Percentiles rank a stretch among this genome's conserved stretches.
Evolutionary conservation across 2,797 vertebrate genomes (phyloP).

Genomic region (Telmatherina bonti): DNA sequence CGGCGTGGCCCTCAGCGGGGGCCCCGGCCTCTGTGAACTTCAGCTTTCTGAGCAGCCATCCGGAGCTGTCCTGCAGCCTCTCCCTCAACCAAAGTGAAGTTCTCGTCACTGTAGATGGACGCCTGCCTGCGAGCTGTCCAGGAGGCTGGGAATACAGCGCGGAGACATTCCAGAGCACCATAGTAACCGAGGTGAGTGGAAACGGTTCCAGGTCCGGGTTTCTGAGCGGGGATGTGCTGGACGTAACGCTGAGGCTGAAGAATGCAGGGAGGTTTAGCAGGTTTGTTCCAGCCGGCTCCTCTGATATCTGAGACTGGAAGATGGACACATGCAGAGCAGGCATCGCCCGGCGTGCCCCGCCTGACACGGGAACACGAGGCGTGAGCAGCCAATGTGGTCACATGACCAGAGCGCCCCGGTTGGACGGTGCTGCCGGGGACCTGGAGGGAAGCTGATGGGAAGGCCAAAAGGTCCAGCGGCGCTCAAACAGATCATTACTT

Average conservation of each 20-base stretch:
- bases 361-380: conserved; percentile 15
- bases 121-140: conserved; percentile 40
- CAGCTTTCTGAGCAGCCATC: conserved; percentile 30
- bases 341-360: conserved; percentile 15
- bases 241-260: conserved; percentile 9
- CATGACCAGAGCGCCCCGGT: not conserved
- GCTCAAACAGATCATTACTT: no score
- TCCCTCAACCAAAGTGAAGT: conserved; percentile 56
- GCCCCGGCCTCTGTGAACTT: conserved; percentile 2
- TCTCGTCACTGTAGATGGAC: conserved; percentile 4
- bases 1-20: not conserved
- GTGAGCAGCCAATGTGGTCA: not conserved
- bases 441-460: no score
- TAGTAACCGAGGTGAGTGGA: conserved; percentile 77
- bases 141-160: conserved; percentile 78
- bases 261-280: conserved; percentile 13
- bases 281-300: conserved; percentile 14
- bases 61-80: conserved; percentile 41
- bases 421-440: not conserved
- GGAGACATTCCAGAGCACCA: conserved; percentile 74
- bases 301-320: conserved; percentile 33
- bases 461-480: no score
- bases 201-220: not conserved
- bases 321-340: conserved; percentile 35
- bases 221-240: conserved; percentile 14